Conservation (phyloP, 2,888 invertebrate genomes). For the Liopterus haemorrhoidalis region DNA sequence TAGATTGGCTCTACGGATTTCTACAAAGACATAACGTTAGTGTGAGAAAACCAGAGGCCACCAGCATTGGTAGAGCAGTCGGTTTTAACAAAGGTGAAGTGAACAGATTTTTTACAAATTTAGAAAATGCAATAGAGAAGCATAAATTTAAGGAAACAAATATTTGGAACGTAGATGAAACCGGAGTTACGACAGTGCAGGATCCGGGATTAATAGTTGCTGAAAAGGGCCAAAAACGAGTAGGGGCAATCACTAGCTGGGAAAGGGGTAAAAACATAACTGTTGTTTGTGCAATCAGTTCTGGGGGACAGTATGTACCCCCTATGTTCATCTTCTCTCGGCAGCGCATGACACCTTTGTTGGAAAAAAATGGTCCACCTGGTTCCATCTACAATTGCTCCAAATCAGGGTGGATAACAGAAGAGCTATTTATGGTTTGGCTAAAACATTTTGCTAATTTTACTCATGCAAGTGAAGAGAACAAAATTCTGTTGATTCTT, state of each 20-base stretch:
- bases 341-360: slow-evolving; percentile 26
- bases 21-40: slow-evolving; percentile 26
- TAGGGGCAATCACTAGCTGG: slow-evolving; percentile 28
- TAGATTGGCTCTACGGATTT: slow-evolving; percentile 29
- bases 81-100: slow-evolving; percentile 28
- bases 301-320: slow-evolving; percentile 30
- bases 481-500: slow-evolving; percentile 28
- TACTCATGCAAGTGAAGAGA: slow-evolving; percentile 24
- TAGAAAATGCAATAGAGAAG: slow-evolving; percentile 17
- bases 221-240: too few species aligned
- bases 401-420: slow-evolving; percentile 35
- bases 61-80: slow-evolving; percentile 26
- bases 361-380: slow-evolving; percentile 30
- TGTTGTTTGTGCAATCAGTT: slow-evolving; percentile 28
- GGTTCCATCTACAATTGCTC: too few species aligned
- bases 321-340: slow-evolving; percentile 30
- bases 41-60: slow-evolving; percentile 27
- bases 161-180: slow-evolving; percentile 32
- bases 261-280: slow-evolving; percentile 29
- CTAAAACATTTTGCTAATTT: slow-evolving; percentile 33
- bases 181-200: slow-evolving; percentile 31
- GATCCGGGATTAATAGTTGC: slow-evolving; percentile 26
- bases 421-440: slow-evolving; percentile 32
- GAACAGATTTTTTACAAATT: slow-evolving; percentile 24
- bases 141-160: slow-evolving; percentile 27